Evolutionary conservation across 1,140 invertebrate genomes (phyloP), one percentile per base, ranked within the genome.

Genomic region (Cyphomyrmex costatus): DNA sequence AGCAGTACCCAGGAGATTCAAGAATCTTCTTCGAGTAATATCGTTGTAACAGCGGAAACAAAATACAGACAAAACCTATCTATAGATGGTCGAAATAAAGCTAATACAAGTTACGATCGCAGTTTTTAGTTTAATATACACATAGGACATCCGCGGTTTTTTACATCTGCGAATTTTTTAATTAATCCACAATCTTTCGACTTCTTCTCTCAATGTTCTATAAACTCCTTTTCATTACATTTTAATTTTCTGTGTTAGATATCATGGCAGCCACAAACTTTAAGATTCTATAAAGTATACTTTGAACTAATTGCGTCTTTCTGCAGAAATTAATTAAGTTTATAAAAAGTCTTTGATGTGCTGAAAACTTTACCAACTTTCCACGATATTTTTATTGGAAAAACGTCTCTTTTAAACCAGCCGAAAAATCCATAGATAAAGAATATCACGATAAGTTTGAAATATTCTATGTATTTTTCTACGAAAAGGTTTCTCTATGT

Each of bases 291-390:
- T 60, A 83, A 73, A 60, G 53, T 60, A 49, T 49, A 73, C 79
- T 56, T 24, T 68, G 51, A 70, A 46, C 66, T 73, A 83, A 83
- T 83, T 73, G 53, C 79, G 73, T 73, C 68, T 49, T 60, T 73
- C 79, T 73, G 36, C 36, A 42, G 66, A 73, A 58, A 82, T 82
- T 82, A 82, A 83, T 83, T 83, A 83, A 63, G 68, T 73, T 73
- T 60, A 27, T 30, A 68, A 80, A 21, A 83, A 83, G 68, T 83
- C 61, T 49, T 42, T 74, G n/a, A 33, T 36, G 63, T 46, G n/a
- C 30, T 80, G 66, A 58, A 58, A 58, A 83, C 68, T 60, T 83
- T 4, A 27, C 53, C n/a, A 74, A 83, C 68, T 74, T 51, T 27
- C 12, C 68, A 7, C 19, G 68, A 83, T 74, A 83, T 61, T 60